Evolutionary conservation across 1,140 invertebrate species (phyloP), one percentile per base, ranked within the genome.

Genomic region (Atta texana): DNA sequence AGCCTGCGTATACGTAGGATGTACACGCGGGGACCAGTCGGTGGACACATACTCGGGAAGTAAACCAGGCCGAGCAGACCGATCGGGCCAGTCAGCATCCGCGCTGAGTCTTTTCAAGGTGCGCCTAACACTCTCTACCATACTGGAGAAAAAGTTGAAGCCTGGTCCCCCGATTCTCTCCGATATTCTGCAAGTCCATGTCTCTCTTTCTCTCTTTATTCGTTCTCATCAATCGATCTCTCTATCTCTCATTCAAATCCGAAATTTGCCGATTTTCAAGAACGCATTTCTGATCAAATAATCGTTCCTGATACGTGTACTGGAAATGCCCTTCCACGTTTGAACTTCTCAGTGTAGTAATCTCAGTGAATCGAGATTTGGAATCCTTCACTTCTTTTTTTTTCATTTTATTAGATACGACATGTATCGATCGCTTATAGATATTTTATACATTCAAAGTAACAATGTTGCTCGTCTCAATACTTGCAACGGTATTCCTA

Each of bases 1-100:
- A 55, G 53, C 57, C 80, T 24, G 44, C 59, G 80, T 63, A 75
- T 51, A 74, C 68, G 80, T 75, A 84, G 18, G 39, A 85, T 80
- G 86, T 86, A 87, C 61, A 85, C 63, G 84, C 39, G 76, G 39
- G 78, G 82, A 76, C 89, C 88, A 88, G 87, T 89, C 78, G 31
- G 88, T 85, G 69, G 84, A 85, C 74, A 72, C 72, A 87, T 85
- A 85, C 64, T 85, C 63, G 74, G 74, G 90, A 94, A 95, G 95
- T 95, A 95, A 95, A 95, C 95, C 95, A 95, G 95, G 95, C 92
- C 95, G 92, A 91, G 77, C 92, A 92, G 91, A 90, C 93, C 91
- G 94, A 78, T 91, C 93, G 92, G 91, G 91, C 92, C 92, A 93
- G 92, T 91, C 94, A 94, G 93, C 93, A 94, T 94, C 93, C 92